A percentile compares a stretch with the other conserved stretches of the same genome.
Conservation (phyloP, 2,797 vertebrate species). For the Pipistrellus nathusii region DNA sequence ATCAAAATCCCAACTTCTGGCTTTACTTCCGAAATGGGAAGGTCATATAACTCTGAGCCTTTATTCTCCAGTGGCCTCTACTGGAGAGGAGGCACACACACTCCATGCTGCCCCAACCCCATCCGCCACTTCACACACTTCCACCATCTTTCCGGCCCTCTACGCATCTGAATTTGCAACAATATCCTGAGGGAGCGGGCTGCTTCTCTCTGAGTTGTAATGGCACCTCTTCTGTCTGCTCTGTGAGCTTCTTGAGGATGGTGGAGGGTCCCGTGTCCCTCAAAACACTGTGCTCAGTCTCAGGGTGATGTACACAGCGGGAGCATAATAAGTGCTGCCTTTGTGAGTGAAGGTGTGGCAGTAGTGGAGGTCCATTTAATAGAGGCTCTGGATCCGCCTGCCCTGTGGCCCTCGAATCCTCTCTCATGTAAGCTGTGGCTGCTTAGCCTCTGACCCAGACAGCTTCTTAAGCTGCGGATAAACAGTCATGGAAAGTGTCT, state of each 20-base stretch:
- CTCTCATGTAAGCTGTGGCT: constrained; percentile 25
- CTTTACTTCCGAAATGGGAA: constrained; percentile 27
- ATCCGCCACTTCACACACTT: not conserved
- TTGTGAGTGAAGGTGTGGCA: not conserved
- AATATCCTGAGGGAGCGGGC: not conserved
- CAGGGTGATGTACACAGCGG: not conserved
- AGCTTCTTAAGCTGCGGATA: constrained; percentile 51
- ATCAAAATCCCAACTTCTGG: constrained; percentile 49
- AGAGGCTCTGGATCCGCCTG: constrained; percentile 10
- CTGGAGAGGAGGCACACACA: not conserved
- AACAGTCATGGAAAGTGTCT: not conserved
- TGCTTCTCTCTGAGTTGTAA: not conserved
- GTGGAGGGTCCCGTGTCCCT: not conserved
- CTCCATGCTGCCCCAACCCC: not conserved
- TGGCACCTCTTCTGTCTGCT: not conserved
- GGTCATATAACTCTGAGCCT: not conserved
- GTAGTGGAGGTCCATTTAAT: constrained; percentile 5
- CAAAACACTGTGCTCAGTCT: not conserved
- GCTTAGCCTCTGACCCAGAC: constrained; percentile 26
- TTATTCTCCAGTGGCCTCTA: not conserved
- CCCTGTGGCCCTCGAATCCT: not conserved
- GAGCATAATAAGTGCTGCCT: constrained; percentile 17
- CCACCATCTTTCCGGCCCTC: not conserved
- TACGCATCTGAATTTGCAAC: not conserved
- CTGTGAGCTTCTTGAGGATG: not conserved